Evolutionary conservation across 2,113 vertebrate species (phyloP).

Genomic region (Oncorhynchus kisutch): DNA sequence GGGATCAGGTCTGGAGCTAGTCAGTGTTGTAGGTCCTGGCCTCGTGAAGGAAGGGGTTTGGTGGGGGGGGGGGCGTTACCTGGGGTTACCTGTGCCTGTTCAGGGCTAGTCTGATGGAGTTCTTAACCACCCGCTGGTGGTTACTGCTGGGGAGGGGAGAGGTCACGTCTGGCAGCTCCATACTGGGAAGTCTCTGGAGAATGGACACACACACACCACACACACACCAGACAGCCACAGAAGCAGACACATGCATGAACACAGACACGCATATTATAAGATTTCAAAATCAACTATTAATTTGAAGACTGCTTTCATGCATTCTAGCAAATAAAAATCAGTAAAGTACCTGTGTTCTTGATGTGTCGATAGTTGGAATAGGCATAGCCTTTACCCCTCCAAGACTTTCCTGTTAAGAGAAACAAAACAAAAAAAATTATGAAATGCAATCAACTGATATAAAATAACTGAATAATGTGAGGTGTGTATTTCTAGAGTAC

Average conservation of each 20-base stretch:
- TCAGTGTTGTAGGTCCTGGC: neutral
- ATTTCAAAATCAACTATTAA: too few species aligned
- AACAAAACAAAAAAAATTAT: neutral
- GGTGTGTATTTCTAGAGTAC: neutral
- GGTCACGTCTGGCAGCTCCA: constrained; percentile 93
- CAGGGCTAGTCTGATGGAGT: constrained; percentile 95
- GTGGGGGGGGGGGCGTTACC: neutral
- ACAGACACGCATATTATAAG: neutral
- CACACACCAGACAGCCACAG: too few species aligned
- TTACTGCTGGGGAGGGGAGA: constrained; percentile 90
- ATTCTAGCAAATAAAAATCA: neutral
- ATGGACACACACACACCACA: neutral
- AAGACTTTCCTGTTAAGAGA: constrained; percentile 64
- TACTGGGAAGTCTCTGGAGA: constrained; percentile 89
- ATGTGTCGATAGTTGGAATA: constrained; percentile 84
- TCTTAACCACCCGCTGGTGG: constrained; percentile 88
- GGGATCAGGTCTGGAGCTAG: neutral
- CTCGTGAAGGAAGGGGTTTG: neutral
- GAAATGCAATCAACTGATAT: neutral
- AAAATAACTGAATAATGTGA: neutral
- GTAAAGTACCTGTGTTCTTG: constrained; percentile 87
- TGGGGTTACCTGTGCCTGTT: constrained; percentile 80
- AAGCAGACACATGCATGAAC: neutral
- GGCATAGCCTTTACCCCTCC: constrained; percentile 77
- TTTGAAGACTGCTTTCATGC: too few species aligned